Evolutionary conservation across 2,797 vertebrate species (phyloP).

Genomic region (Anabacerthia variegaticeps): DNA sequence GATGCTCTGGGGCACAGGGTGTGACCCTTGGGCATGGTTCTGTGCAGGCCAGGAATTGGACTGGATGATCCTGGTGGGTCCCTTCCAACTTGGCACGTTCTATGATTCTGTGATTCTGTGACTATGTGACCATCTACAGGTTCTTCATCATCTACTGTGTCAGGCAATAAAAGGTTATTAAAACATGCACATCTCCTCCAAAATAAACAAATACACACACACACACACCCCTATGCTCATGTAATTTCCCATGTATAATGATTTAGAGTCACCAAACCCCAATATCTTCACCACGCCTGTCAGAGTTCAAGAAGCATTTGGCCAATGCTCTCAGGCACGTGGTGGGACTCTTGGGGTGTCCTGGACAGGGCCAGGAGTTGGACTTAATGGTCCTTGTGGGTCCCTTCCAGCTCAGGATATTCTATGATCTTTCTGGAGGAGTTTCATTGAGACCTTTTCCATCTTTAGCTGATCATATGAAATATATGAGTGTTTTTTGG

Average conservation of each 20-base stretch:
- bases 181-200: background rate
- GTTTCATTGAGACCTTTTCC: background rate
- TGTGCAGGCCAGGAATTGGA: background rate
- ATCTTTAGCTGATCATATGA: background rate
- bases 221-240: fast-evolving
- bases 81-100: background rate
- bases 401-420: background rate
- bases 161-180: background rate
- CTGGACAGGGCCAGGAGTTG: background rate
- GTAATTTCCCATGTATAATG: fast-evolving
- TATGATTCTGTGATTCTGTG: background rate
- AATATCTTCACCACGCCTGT: background rate
- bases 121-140: background rate
- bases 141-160: background rate
- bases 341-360: background rate
- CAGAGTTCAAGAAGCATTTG: background rate
- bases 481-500: background rate
- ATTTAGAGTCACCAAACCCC: background rate
- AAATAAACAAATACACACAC: background rate
- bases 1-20: background rate
- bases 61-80: background rate
- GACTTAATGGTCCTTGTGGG: fast-evolving
- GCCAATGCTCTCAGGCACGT: fast-evolving
- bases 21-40: no score
- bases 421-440: fast-evolving